These are phyloP conservation scores for Alviniconcha marisindica DNA, from an alignment of 1,140 invertebrate species.

Conservation along the genomic window DNA sequence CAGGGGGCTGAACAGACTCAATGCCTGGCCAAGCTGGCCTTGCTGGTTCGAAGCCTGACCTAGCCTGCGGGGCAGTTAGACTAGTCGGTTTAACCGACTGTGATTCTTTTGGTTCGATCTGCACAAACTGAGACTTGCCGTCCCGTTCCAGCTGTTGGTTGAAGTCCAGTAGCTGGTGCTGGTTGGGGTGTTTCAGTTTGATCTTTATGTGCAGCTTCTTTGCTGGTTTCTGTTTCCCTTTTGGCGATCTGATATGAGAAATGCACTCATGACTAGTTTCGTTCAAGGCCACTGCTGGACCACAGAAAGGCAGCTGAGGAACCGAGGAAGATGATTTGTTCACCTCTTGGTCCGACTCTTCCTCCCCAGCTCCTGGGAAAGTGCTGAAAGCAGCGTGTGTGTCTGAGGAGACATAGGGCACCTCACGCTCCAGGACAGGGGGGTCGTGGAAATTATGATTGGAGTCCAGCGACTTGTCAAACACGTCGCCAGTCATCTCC, in stretches of 20 bases:
- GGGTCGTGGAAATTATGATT: conserved; percentile 44
- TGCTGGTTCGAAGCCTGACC: not conserved
- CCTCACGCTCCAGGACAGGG: conserved; percentile 46
- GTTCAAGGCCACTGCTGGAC: not conserved
- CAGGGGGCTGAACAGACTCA: not conserved
- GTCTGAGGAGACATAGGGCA: conserved; percentile 39
- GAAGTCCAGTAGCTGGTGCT: not conserved
- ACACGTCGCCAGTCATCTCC: conserved; percentile 38
- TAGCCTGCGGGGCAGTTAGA: not conserved
- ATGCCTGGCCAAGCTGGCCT: not conserved
- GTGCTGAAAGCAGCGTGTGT: not conserved
- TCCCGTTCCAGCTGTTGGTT: not conserved
- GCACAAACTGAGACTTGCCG: not conserved
- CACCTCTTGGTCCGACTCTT: not conserved
- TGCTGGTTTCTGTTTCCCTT: not conserved
- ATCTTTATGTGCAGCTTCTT: not conserved
- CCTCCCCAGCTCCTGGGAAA: not conserved
- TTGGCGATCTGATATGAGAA: not conserved
- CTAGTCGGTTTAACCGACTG: not conserved
- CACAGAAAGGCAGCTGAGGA: conserved; percentile 34
- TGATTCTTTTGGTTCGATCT: conserved; percentile 5
- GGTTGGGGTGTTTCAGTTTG: not conserved
- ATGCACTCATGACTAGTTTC: not conserved
- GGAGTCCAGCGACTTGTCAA: conserved; percentile 34
- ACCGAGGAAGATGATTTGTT: conserved; percentile 24